A percentile compares a stretch with the other conserved stretches of the same genome.
Conservation (phyloP, 2,888 invertebrate species). For the Aporophyla nigra region DNA sequence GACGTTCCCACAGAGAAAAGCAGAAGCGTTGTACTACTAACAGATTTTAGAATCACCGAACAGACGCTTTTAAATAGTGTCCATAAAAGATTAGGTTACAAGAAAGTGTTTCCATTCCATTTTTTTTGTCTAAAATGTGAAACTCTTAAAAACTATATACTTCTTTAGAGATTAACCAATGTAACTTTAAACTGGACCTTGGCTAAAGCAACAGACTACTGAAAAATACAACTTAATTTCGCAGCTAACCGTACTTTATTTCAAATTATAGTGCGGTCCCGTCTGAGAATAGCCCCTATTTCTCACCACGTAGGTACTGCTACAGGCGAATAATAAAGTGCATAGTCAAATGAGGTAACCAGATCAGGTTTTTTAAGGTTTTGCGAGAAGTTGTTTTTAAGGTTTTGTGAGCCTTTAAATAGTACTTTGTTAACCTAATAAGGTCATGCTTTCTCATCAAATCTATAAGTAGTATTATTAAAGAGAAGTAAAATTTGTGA, state of each 20-base stretch:
- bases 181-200: not conserved
- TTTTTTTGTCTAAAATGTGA: not conserved
- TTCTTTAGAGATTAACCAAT: not conserved
- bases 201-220: conserved; percentile 6
- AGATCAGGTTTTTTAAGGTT: conserved; percentile 2
- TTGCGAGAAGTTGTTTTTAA: conserved; percentile 5
- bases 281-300: conserved; percentile 13
- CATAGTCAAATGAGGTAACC: conserved; percentile 5
- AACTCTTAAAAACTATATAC: not conserved
- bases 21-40: not conserved
- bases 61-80: not conserved
- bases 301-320: conserved; percentile 19
- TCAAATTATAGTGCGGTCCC: conserved; percentile 30
- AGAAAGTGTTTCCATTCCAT: too few relatives aligned
- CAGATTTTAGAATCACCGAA: not conserved
- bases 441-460: not conserved
- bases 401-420: not conserved
- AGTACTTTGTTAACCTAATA: not conserved
- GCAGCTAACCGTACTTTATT: conserved; percentile 51
- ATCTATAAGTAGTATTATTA: not conserved
- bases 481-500: too few relatives aligned
- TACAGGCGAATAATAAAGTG: conserved; percentile 25
- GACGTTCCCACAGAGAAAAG: too few relatives aligned
- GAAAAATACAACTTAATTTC: conserved; percentile 48
- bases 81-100: too few relatives aligned